phyloP scores from a whole-genome alignment of 2,113 vertebrate genomes.

The Zeus faber region DNA sequence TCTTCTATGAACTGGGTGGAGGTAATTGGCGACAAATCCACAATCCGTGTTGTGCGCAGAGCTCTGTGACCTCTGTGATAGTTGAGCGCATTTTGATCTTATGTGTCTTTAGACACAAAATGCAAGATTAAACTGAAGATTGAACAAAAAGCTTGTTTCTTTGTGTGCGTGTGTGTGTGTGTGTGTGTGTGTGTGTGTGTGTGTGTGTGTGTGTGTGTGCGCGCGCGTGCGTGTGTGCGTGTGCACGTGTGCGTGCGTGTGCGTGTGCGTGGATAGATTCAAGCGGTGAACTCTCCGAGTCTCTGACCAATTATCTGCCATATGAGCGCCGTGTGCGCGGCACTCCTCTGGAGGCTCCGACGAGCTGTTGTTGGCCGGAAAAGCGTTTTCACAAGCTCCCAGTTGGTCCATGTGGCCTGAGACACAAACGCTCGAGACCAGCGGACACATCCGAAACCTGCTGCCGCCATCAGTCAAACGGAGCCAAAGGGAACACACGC shows the following conservation, averaged over 20 bases:
- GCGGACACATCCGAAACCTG: not conserved
- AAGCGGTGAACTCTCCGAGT: not conserved
- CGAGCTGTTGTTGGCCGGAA: slow-evolving; percentile 13
- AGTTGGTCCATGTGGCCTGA: not conserved
- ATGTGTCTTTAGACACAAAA: too few relatives aligned
- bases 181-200: not conserved
- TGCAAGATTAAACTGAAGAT: not conserved
- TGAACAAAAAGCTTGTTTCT: not conserved
- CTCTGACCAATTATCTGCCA: slow-evolving; percentile 14
- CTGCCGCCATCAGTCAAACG: not conserved
- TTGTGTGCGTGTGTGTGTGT: not conserved
- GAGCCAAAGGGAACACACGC: slow-evolving; percentile 3
- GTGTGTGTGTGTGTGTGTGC: not conserved
- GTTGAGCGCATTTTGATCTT: too few relatives aligned
- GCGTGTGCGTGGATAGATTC: not conserved
- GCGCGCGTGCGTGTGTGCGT: not conserved
- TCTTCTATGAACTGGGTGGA: too few relatives aligned
- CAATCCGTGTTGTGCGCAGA: not conserved
- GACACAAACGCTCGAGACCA: not conserved
- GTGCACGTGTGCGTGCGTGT: not conserved
- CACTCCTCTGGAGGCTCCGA: not conserved
- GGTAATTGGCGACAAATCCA: too few relatives aligned
- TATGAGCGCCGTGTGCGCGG: not conserved
- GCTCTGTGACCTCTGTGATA: too few relatives aligned
- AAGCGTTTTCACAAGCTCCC: not conserved